Percentiles rank a stretch among this genome's conserved stretches.
These are phyloP conservation scores for Drosophila repleta DNA, from an alignment of 1,140 invertebrate species.

Conservation along the genomic window DNA sequence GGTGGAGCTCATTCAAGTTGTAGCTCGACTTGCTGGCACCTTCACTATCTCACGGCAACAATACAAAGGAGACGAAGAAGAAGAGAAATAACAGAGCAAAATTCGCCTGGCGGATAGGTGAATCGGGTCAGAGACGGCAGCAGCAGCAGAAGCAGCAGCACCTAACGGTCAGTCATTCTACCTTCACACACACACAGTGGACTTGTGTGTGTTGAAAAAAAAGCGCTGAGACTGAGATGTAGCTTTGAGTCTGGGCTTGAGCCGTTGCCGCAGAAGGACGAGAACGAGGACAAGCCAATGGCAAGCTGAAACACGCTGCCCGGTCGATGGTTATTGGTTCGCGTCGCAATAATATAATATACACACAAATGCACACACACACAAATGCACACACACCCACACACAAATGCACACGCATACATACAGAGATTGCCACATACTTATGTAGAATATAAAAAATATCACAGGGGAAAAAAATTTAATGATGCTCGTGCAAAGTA, in stretches of 20 bases:
- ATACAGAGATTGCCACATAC: conserved; percentile 14
- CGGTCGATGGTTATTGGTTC: conserved; percentile 82
- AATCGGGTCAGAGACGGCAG: conserved; percentile 62
- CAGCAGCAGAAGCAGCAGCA: conserved; percentile 1
- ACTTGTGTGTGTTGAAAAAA: background rate
- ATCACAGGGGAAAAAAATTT: conserved; percentile 16
- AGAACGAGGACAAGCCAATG: conserved; percentile 68
- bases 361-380: conserved; percentile 39
- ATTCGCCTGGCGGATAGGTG: conserved; percentile 58
- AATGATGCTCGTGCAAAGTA: conserved; percentile 1
- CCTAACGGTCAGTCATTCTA: conserved; percentile 34
- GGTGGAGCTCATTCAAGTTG: conserved; percentile 35
- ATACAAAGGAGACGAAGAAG: conserved; percentile 56
- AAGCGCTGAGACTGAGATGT: conserved; percentile 17
- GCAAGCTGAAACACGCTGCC: conserved; percentile 69
- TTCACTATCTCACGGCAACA: conserved; percentile 75
- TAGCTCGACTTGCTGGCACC: conserved; percentile 64
- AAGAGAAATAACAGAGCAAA: conserved; percentile 16
- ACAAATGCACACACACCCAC: conserved; percentile 8
- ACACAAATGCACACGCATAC: conserved; percentile 1
- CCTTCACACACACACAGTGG: conserved; percentile 9
- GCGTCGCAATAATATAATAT: conserved; percentile 79
- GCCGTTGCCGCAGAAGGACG: conserved; percentile 19
- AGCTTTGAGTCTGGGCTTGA: conserved; percentile 32
- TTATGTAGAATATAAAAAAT: conserved; percentile 64